These are phyloP conservation scores for Tragelaphus buxtoni DNA, from an alignment of 2,113 vertebrate species.

Conservation along the genomic window DNA sequence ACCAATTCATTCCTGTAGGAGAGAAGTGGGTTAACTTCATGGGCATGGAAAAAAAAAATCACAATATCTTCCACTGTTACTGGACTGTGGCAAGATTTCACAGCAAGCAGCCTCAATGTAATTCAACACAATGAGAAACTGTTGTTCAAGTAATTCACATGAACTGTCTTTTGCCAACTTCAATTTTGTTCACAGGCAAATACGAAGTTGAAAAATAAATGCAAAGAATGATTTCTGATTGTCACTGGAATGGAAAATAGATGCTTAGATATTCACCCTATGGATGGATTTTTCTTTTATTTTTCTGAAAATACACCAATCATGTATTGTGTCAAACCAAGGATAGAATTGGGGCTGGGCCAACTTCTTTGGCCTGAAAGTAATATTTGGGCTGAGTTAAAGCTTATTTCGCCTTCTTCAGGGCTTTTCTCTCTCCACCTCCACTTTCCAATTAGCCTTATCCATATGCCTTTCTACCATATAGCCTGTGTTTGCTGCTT, in stretches of 20 bases:
- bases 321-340: slow-evolving; percentile 1
- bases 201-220: slow-evolving; percentile 46
- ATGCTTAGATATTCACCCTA: slow-evolving; percentile 38
- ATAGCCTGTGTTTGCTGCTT: background rate
- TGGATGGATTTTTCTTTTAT: background rate
- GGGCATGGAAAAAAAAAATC: background rate
- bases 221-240: slow-evolving; percentile 59
- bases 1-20: background rate
- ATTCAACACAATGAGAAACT: slow-evolving; percentile 63
- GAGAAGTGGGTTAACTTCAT: slow-evolving; percentile 36
- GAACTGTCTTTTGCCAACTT: slow-evolving; percentile 43
- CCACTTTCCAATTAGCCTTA: slow-evolving; percentile 7
- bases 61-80: slow-evolving; percentile 41
- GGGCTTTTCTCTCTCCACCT: background rate
- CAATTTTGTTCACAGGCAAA: slow-evolving; percentile 56
- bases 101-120: slow-evolving; percentile 9
- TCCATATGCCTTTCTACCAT: background rate
- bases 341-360: background rate
- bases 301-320: slow-evolving; percentile 26
- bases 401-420: background rate
- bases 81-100: slow-evolving; percentile 38
- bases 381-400: slow-evolving; percentile 30
- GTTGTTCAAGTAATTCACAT: slow-evolving; percentile 54
- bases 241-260: slow-evolving; percentile 45
- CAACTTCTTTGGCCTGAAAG: slow-evolving; percentile 17